Percentiles rank a stretch among this genome's conserved stretches.
Evolutionary conservation across 2,888 invertebrate genomes (phyloP).

Genomic region (Drosophila monieri): DNA sequence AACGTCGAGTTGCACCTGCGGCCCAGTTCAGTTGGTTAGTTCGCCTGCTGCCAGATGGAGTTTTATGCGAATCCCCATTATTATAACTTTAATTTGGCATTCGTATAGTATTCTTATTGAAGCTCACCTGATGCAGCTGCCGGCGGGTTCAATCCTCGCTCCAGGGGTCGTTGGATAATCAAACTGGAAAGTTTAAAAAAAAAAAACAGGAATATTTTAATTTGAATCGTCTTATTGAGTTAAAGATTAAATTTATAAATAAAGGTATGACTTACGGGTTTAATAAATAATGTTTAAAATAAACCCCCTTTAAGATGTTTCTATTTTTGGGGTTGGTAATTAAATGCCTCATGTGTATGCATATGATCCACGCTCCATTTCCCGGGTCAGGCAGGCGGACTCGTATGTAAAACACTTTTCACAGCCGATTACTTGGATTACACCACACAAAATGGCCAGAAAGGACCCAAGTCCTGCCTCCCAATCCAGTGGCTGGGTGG

Average conservation of each 20-base stretch:
- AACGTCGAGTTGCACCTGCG: conserved; percentile 63
- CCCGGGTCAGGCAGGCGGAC: conserved; percentile 29
- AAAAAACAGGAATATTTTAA: neutral
- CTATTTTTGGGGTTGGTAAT: neutral
- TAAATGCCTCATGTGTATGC: conserved; percentile 14
- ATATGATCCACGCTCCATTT: conserved; percentile 35
- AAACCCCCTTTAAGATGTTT: neutral
- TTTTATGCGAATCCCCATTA: conserved; percentile 51
- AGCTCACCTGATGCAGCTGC: conserved; percentile 68
- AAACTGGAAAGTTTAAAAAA: conserved; percentile 51
- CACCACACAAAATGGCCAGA: conserved; percentile 42
- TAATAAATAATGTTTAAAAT: neutral
- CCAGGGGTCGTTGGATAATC: conserved; percentile 38
- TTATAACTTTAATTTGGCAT: conserved; percentile 39
- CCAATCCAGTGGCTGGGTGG: conserved; percentile 1
- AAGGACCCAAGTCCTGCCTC: conserved; percentile 10
- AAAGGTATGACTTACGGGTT: neutral
- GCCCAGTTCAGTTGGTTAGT: conserved; percentile 67
- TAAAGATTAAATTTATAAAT: neutral
- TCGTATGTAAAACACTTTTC: conserved; percentile 42
- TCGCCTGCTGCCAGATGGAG: conserved; percentile 40
- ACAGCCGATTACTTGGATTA: conserved; percentile 45
- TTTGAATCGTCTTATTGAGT: neutral
- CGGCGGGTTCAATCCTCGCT: conserved; percentile 10
- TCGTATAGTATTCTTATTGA: conserved; percentile 21